These are phyloP conservation scores for Pterocles burchelli DNA, from an alignment of 2,113 vertebrate species.

Conservation along the genomic window DNA sequence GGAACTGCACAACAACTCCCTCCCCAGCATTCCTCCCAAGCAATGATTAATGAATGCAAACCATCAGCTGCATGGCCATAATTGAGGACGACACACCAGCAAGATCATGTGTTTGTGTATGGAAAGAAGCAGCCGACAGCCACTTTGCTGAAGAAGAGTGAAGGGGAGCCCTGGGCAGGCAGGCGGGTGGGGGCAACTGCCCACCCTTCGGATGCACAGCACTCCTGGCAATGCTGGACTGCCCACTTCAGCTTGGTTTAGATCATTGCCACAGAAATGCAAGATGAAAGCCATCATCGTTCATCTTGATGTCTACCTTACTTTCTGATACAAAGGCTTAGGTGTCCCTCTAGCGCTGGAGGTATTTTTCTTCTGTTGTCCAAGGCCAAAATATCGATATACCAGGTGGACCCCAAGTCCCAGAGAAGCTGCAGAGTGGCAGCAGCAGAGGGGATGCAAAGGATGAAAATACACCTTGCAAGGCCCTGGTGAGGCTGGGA, in stretches of 20 bases:
- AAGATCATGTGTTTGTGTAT: neutral
- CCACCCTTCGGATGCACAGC: rapidly evolving
- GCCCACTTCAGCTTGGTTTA: rapidly evolving
- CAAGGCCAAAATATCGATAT: neutral
- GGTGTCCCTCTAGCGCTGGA: neutral
- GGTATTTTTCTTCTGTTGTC: neutral
- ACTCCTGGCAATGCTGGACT: rapidly evolving
- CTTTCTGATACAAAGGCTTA: neutral
- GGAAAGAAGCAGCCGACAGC: neutral
- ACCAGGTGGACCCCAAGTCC: neutral
- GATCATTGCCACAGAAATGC: rapidly evolving
- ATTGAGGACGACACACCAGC: neutral
- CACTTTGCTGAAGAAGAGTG: neutral
- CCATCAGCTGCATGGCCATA: neutral
- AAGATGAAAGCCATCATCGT: neutral
- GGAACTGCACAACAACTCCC: slow-evolving; percentile 25
- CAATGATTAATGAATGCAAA: slow-evolving; percentile 54
- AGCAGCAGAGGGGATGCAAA: neutral
- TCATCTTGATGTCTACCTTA: neutral
- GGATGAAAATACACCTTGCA: neutral
- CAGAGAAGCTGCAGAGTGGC: neutral
- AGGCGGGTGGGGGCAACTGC: rapidly evolving
- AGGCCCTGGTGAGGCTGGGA: neutral
- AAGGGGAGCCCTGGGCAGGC: neutral
- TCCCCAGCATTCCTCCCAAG: slow-evolving; percentile 61